Conservation (phyloP, 2,797 vertebrate species). For the Miichthys miiuy region DNA sequence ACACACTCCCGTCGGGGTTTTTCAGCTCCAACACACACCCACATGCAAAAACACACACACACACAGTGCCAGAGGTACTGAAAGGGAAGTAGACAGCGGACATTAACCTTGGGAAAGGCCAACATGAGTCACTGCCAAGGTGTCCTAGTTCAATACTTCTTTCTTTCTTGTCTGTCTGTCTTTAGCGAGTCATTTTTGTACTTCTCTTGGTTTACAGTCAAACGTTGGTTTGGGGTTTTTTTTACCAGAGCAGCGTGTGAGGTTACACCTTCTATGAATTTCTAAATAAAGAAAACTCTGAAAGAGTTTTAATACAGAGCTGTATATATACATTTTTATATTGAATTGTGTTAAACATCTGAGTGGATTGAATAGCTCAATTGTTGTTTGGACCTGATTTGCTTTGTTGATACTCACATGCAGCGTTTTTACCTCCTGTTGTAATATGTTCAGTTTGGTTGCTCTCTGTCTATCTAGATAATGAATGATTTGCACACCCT, state of each 20-base stretch:
- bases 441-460: neutral
- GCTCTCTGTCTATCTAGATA: neutral
- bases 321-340: neutral
- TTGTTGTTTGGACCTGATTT: neutral
- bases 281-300: neutral
- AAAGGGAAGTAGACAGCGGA: constrained; percentile 47
- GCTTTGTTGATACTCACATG: neutral
- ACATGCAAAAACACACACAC: constrained; percentile 3
- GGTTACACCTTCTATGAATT: neutral
- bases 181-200: neutral
- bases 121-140: constrained; percentile 48
- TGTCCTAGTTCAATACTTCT: constrained; percentile 5
- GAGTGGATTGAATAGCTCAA: neutral
- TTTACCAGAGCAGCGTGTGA: neutral
- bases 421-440: neutral
- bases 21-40: constrained; percentile 1
- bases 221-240: neutral
- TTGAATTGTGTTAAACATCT: neutral
- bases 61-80: constrained; percentile 29
- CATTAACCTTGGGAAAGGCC: constrained; percentile 46
- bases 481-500: neutral
- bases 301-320: neutral
- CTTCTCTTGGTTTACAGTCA: neutral
- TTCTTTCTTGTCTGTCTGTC: neutral
- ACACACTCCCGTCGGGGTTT: constrained; percentile 33